Conservation (phyloP, 1,140 invertebrate genomes). For the Lucilia cuprina region DNA sequence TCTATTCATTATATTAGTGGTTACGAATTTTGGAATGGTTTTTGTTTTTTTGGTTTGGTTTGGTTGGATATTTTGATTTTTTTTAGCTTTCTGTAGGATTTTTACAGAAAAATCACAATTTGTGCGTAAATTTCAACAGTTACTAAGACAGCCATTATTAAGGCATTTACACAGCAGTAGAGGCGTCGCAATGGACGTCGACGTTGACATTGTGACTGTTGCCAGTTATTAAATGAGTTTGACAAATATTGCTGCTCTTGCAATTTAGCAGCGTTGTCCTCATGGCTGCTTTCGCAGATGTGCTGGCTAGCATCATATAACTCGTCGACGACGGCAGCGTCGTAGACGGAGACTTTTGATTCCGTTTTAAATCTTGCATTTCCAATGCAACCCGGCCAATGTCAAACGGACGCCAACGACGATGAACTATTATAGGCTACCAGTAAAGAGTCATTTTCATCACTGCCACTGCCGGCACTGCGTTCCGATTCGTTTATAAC, state of each 20-base stretch:
- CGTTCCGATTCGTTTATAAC: conserved; percentile 60
- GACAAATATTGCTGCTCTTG: conserved; percentile 40
- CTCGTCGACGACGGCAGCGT: conserved; percentile 34
- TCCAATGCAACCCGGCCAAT: conserved; percentile 60
- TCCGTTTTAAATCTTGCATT: conserved; percentile 43
- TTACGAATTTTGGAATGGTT: not conserved
- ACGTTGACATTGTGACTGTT: conserved; percentile 48
- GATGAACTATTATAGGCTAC: conserved; percentile 63
- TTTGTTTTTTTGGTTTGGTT: no score
- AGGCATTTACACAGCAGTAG: conserved; percentile 59
- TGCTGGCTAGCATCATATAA: no score
- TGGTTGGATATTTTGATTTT: not conserved
- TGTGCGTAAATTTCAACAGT: conserved; percentile 59
- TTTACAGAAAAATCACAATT: conserved; percentile 57
- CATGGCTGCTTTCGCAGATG: no score
- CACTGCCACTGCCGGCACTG: conserved; percentile 59
- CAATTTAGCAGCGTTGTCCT: not conserved
- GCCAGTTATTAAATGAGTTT: conserved; percentile 31
- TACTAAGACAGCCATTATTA: conserved; percentile 56
- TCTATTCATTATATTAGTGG: not conserved
- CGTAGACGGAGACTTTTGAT: conserved; percentile 21
- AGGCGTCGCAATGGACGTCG: conserved; percentile 62
- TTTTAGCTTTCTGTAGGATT: not conserved
- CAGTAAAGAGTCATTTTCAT: conserved; percentile 62
- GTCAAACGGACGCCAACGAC: conserved; percentile 62